These are phyloP conservation scores for Conus ventricosus DNA, from an alignment of 1,140 invertebrate species.

Conservation along the genomic window DNA sequence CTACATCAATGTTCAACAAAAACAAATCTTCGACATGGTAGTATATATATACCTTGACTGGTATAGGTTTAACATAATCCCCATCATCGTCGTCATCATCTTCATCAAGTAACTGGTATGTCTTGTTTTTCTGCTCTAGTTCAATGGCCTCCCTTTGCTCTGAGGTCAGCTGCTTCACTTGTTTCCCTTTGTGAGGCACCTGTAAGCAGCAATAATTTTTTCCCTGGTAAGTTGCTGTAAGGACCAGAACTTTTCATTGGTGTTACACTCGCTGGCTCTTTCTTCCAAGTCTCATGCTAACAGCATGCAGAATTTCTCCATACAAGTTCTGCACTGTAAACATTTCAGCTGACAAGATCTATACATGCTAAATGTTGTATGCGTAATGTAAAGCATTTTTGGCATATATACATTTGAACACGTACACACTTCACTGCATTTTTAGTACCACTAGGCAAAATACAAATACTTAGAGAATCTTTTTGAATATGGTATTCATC, in stretches of 20 bases:
- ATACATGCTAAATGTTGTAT: too few relatives aligned
- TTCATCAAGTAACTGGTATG: slow-evolving; percentile 73
- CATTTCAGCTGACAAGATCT: too few relatives aligned
- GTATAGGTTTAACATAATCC: slow-evolving; percentile 26
- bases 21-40: too few relatives aligned
- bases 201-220: slow-evolving; percentile 32
- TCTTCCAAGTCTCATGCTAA: background rate
- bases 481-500: too few relatives aligned
- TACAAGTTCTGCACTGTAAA: too few relatives aligned
- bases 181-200: slow-evolving; percentile 68
- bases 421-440: too few relatives aligned
- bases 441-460: too few relatives aligned
- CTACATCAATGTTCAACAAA: too few relatives aligned
- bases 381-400: too few relatives aligned
- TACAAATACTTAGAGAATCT: too few relatives aligned
- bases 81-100: slow-evolving; percentile 70
- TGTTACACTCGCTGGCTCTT: background rate
- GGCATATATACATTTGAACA: too few relatives aligned
- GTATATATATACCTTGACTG: slow-evolving; percentile 40
- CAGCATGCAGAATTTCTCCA: background rate
- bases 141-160: slow-evolving; percentile 68
- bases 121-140: slow-evolving; percentile 73
- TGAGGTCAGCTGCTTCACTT: slow-evolving; percentile 63
- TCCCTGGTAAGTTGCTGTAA: background rate
- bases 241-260: background rate